These are phyloP conservation scores for Agrochola lota DNA, from an alignment of 2,888 invertebrate genomes.

Conservation along the genomic window DNA sequence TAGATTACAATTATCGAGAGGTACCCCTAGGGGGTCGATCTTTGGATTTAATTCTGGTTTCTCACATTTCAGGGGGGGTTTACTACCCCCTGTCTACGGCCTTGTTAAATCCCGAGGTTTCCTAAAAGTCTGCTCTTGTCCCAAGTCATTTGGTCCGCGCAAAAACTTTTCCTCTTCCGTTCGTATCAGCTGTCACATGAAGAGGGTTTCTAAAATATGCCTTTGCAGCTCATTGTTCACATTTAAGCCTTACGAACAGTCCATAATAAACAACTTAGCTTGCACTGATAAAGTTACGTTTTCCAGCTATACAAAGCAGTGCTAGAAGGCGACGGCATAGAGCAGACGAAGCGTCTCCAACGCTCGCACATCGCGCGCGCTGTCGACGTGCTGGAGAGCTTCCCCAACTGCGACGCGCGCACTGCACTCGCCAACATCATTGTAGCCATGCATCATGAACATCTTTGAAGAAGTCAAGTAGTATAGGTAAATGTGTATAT, in stretches of 20 bases:
- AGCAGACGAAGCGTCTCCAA: slow-evolving; percentile 93
- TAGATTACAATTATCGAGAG: no score
- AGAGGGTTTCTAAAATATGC: background rate
- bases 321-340: slow-evolving; percentile 93
- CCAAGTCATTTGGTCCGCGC: background rate
- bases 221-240: no score
- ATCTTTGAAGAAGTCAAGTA: slow-evolving; percentile 42
- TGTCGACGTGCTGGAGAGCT: slow-evolving; percentile 93
- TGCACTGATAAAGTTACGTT: background rate
- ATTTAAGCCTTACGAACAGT: background rate
- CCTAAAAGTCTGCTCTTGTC: background rate
- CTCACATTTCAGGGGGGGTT: no score
- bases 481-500: background rate
- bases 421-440: slow-evolving; percentile 96
- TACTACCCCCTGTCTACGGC: no score
- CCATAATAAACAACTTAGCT: background rate
- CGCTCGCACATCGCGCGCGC: slow-evolving; percentile 94
- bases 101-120: no score
- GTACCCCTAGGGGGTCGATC: no score
- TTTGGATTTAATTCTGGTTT: no score
- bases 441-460: slow-evolving; percentile 94
- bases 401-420: slow-evolving; percentile 95
- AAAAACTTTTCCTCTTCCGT: background rate
- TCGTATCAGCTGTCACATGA: background rate
- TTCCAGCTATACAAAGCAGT: slow-evolving; percentile 90